phyloP scores from a whole-genome alignment of 2,113 vertebrate species.

The Elachura formosa region DNA sequence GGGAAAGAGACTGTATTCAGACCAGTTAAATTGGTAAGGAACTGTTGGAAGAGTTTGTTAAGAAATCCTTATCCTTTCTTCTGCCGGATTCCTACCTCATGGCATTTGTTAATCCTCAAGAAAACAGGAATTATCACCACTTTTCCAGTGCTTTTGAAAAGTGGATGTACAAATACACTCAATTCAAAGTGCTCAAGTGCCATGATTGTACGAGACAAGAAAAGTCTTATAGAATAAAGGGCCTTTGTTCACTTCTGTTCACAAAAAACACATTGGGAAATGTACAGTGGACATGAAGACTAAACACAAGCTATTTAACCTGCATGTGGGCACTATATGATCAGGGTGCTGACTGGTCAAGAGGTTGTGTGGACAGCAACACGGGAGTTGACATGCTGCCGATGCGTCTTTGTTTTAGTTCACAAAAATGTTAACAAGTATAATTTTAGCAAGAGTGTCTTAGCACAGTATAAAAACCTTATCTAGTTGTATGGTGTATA shows the following conservation, averaged over 20 bases:
- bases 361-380: rapidly evolving
- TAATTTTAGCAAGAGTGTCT: background rate
- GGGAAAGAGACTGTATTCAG: background rate
- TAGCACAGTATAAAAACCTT: background rate
- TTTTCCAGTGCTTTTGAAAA: background rate
- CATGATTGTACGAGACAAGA: background rate
- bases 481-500: background rate
- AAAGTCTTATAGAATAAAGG: background rate
- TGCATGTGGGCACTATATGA: rapidly evolving
- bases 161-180: background rate
- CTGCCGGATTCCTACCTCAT: background rate
- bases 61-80: background rate
- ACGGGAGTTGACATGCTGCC: background rate
- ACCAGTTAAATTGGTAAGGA: background rate
- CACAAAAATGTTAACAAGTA: background rate
- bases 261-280: background rate
- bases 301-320: background rate
- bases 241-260: background rate
- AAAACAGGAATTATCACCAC: background rate
- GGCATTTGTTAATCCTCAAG: background rate
- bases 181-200: background rate
- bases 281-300: background rate
- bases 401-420: background rate
- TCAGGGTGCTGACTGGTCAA: background rate
- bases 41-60: background rate